Evolutionary conservation across 2,888 invertebrate genomes (phyloP).

Genomic region (Morinoia aosen): DNA sequence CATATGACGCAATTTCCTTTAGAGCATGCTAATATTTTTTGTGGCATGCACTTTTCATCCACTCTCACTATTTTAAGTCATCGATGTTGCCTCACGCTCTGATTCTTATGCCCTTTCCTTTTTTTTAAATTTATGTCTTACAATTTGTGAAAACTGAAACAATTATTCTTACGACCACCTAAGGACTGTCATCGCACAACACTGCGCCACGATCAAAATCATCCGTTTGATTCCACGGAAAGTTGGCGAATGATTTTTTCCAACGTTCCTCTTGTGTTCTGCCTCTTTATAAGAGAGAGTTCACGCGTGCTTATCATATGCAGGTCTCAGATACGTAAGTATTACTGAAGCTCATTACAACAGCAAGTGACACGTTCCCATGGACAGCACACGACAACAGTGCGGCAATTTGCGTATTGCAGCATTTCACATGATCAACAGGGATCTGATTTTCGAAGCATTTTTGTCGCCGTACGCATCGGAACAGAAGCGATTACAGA

Average conservation of each 20-base stretch:
- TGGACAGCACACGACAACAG: neutral
- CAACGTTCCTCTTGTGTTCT: neutral
- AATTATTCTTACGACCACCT: neutral
- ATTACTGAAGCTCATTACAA: neutral
- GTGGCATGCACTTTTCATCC: no score
- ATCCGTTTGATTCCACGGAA: neutral
- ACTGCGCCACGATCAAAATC: neutral
- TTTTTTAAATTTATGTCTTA: neutral
- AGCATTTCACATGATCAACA: no score
- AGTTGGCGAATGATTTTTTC: neutral
- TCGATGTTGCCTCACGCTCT: neutral
- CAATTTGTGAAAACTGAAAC: neutral
- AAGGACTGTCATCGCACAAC: neutral
- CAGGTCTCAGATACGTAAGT: neutral
- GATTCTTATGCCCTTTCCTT: neutral
- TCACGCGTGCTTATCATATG: neutral
- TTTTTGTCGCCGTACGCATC: no score
- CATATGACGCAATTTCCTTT: no score
- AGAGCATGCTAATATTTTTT: no score
- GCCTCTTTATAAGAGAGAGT: neutral
- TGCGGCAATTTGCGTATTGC: neutral
- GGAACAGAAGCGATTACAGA: neutral
- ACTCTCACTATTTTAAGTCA: neutral
- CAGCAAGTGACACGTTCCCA: neutral
- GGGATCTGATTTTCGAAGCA: no score